These are phyloP conservation scores for Datnioides undecimradiatus DNA, from an alignment of 2,113 vertebrate species.

Conservation along the genomic window DNA sequence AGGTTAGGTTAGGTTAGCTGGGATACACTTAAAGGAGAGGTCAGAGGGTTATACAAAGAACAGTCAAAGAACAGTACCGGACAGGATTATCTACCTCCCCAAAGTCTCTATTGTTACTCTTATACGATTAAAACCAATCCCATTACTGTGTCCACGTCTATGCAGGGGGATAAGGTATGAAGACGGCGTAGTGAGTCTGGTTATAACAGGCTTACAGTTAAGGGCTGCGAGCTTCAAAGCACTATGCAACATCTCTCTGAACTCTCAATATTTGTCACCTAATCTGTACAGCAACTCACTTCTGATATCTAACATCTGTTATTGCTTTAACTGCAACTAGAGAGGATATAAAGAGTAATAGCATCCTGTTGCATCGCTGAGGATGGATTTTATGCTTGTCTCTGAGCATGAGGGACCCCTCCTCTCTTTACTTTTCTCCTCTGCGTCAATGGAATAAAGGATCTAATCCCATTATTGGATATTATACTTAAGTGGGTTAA, in stretches of 20 bases:
- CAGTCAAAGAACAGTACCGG: conserved; percentile 27
- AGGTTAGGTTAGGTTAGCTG: conserved; percentile 37
- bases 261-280: conserved; percentile 43
- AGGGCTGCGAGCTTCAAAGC: conserved; percentile 38
- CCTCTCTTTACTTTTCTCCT: conserved; percentile 12
- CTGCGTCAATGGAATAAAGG: conserved; percentile 39
- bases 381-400: conserved; percentile 21
- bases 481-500: conserved; percentile 54
- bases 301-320: conserved; percentile 31
- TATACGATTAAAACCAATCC: conserved; percentile 63
- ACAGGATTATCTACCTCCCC: conserved; percentile 37
- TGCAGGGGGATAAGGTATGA: conserved; percentile 19
- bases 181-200: conserved; percentile 29
- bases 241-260: conserved; percentile 29
- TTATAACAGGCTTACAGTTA: conserved; percentile 62
- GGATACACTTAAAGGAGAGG: conserved; percentile 27
- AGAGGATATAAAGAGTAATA: neutral
- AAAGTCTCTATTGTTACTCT: conserved; percentile 59
- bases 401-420: neutral
- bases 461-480: conserved; percentile 60
- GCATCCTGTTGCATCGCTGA: neutral
- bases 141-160: conserved; percentile 51
- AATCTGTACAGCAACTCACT: conserved; percentile 22
- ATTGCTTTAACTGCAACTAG: conserved; percentile 23
- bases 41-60: conserved; percentile 44